Percentiles rank a stretch among this genome's conserved stretches.
Conservation (phyloP, 1,140 invertebrate genomes). For the Carposina sasakii region DNA sequence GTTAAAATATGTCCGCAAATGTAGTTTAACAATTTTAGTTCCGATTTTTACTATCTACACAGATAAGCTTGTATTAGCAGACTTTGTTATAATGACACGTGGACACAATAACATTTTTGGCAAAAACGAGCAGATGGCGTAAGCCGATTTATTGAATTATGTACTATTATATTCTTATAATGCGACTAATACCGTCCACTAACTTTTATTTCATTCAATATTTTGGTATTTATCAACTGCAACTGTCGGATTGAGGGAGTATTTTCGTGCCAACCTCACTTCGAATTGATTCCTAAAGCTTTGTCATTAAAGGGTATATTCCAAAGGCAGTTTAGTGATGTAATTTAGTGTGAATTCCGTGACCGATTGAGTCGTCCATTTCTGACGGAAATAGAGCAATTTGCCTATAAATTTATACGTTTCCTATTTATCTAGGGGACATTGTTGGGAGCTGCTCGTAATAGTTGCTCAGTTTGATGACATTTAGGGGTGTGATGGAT, state of each 20-base stretch:
- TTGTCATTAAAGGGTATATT: conserved; percentile 18
- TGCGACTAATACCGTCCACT: conserved; percentile 32
- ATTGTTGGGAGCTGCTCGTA: too few relatives aligned
- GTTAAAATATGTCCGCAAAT: too few relatives aligned
- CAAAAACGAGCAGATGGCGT: conserved; percentile 42
- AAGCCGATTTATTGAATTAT: conserved; percentile 37
- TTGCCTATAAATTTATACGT: conserved; percentile 52
- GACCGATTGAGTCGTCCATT: conserved; percentile 58
- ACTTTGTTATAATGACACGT: too few relatives aligned
- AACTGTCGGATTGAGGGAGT: conserved; percentile 33
- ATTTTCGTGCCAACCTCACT: background rate
- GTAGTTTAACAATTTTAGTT: too few relatives aligned
- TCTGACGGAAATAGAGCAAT: conserved; percentile 62
- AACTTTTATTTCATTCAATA: conserved; percentile 24
- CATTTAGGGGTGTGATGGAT: conserved; percentile 38
- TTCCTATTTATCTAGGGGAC: conserved; percentile 58
- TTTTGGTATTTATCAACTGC: conserved; percentile 40
- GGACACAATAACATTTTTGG: conserved; percentile 43
- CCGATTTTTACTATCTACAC: too few relatives aligned
- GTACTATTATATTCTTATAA: conserved; percentile 29
- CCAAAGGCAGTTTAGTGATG: conserved; percentile 27
- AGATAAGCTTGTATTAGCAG: too few relatives aligned
- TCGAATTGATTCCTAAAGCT: background rate
- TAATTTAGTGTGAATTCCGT: conserved; percentile 49
- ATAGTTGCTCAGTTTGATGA: conserved; percentile 44